phyloP scores from a whole-genome alignment of 2,113 vertebrate genomes.

The Regulus satrapa region DNA sequence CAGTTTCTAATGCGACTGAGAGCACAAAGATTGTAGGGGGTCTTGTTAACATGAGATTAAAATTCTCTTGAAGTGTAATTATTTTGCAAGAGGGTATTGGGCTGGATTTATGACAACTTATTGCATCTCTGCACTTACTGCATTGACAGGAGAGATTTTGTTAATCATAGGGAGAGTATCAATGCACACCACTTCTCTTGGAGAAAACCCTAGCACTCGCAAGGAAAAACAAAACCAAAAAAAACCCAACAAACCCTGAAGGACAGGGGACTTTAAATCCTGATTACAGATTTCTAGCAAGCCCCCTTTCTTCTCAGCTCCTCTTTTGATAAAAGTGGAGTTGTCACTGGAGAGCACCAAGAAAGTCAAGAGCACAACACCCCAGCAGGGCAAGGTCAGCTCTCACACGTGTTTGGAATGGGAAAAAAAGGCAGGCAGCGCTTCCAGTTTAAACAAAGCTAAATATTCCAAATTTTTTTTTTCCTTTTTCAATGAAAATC shows the following conservation, averaged over 20 bases:
- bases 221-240: too few species aligned
- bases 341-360: background rate
- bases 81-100: conserved; percentile 37
- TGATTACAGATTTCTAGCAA: background rate
- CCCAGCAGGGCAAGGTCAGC: background rate
- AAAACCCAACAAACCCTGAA: too few species aligned
- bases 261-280: background rate
- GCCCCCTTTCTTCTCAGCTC: background rate
- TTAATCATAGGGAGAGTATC: background rate
- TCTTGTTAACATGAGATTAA: conserved; percentile 68
- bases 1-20: conserved; percentile 67
- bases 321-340: background rate
- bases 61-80: conserved; percentile 64
- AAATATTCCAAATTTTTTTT: background rate
- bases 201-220: background rate
- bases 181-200: background rate
- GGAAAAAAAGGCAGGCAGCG: background rate
- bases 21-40: conserved; percentile 54
- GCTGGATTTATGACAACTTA: background rate
- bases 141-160: background rate
- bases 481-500: background rate
- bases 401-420: fast-evolving
- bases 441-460: background rate
- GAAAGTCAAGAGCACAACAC: background rate
- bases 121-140: background rate